A percentile compares a stretch with the other conserved stretches of the same genome.
Conservation (phyloP, 2,888 invertebrate genomes). For the Geophilus truncorum region DNA sequence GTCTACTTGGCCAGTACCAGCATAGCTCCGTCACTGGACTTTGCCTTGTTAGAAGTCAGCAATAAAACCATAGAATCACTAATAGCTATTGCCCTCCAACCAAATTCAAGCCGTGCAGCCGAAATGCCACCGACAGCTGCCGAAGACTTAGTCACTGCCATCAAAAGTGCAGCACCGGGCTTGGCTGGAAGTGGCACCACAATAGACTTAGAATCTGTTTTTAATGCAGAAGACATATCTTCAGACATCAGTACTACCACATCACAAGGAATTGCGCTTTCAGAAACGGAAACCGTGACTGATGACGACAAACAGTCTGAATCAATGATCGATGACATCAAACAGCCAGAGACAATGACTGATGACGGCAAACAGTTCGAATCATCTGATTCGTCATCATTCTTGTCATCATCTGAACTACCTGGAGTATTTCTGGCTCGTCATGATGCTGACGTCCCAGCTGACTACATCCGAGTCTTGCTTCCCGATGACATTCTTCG, state of each 20-base stretch:
- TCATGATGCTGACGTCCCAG: conserved; percentile 2
- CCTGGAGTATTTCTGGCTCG: not conserved
- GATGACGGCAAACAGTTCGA: not conserved
- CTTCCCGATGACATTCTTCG: conserved; percentile 22
- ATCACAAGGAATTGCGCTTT: not conserved
- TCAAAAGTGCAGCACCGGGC: conserved; percentile 3
- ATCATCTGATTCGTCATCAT: no score
- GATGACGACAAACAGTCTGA: not conserved
- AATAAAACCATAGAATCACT: not conserved
- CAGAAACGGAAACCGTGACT: not conserved
- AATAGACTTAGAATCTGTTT: not conserved
- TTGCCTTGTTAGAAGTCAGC: not conserved
- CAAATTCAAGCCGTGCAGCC: conserved; percentile 4
- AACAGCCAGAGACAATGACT: not conserved
- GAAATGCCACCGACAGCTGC: conserved; percentile 25
- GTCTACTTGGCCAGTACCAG: conserved; percentile 7
- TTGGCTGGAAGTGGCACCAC: conserved; percentile 10
- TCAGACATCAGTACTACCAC: not conserved
- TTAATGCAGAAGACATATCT: not conserved
- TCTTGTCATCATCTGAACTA: not conserved
- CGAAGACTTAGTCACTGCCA: conserved; percentile 31
- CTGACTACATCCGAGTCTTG: conserved; percentile 31
- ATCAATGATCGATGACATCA: not conserved
- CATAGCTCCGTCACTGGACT: conserved; percentile 31
- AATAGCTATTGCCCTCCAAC: not conserved